These are phyloP conservation scores for Coelinius sp. DNA, from an alignment of 2,888 invertebrate species.

Conservation along the genomic window DNA sequence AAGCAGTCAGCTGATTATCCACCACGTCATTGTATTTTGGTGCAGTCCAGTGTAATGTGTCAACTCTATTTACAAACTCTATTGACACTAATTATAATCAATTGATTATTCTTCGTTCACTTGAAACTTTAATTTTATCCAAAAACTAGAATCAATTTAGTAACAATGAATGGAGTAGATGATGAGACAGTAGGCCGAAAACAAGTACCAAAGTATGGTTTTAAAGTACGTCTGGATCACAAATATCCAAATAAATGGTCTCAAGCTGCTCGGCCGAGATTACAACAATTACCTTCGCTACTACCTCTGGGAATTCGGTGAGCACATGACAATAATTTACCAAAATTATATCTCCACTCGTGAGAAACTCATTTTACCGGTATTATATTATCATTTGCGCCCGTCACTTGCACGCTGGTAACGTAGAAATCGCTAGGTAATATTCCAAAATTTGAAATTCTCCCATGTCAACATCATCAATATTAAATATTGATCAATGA, in stretches of 20 bases:
- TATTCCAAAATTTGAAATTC: not conserved
- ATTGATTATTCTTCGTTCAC: not conserved
- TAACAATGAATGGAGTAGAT: not conserved
- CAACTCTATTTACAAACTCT: not conserved
- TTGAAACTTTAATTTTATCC: not conserved
- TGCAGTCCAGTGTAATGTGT: not conserved
- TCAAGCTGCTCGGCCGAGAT: conserved; percentile 77
- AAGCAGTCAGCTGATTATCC: not conserved
- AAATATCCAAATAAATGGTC: conserved; percentile 82
- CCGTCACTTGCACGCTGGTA: not conserved
- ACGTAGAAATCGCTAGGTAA: not conserved
- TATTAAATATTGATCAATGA: not conserved
- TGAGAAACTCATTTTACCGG: conserved; percentile 22
- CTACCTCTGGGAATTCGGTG: conserved; percentile 83
- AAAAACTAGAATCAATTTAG: not conserved
- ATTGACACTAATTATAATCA: not conserved
- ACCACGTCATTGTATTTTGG: not conserved
- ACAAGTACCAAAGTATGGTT: conserved; percentile 77
- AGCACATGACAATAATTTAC: conserved; percentile 29
- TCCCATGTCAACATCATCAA: not conserved
- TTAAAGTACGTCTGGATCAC: conserved; percentile 83
- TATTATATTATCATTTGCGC: not conserved
- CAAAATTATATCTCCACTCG: conserved; percentile 43
- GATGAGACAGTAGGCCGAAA: conserved; percentile 1
- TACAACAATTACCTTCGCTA: conserved; percentile 80